Evolutionary conservation across 2,888 invertebrate genomes (phyloP), one percentile per base, ranked within the genome.

Genomic region (Ormia ochracea): DNA sequence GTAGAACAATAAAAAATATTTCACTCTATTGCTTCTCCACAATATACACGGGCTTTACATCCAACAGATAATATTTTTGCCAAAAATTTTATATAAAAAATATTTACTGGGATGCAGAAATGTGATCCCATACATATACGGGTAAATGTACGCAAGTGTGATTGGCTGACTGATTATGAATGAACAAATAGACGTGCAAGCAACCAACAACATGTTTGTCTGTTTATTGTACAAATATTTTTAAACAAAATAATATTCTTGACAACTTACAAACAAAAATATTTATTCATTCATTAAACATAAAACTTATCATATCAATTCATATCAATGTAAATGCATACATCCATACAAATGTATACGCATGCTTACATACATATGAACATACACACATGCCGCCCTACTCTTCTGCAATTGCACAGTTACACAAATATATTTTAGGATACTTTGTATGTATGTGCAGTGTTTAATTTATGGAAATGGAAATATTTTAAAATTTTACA

Each of bases 241-340:
- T 50, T 70, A 17, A 50, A 50, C 23, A 58, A 63, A 63, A 43
- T 14, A 58, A 73, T 65, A 77, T 73, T 73, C 38, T 77, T 73
- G 33, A 56, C 33, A 28, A 76, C 19, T 19, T 45, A 38, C 19
- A 36, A 70, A 61, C 12, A 59, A 61, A 70, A 23, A 69, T 56
- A 80, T 76, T 76, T 76, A 43, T 43, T 58, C 58, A 74, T 79
- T 74, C 69, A 65, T 78, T 58, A 68, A 73, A 69, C 56, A 50
- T 68, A 50, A 54, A 73, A 74, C 78, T 78, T 78, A 78, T 75
- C 70, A 80, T 66, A 75, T 72, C 66, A 75, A 75, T 65, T 19
- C 73, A 73, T 73, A 54, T 36, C 36, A 73, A 63, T 45, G 73
- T 72, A 72, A 61, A 63, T 23, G 61, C 23, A 12, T n/a, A 14